phyloP scores from a whole-genome alignment of 2,888 invertebrate genomes.

The Tubulanus polymorphus region DNA sequence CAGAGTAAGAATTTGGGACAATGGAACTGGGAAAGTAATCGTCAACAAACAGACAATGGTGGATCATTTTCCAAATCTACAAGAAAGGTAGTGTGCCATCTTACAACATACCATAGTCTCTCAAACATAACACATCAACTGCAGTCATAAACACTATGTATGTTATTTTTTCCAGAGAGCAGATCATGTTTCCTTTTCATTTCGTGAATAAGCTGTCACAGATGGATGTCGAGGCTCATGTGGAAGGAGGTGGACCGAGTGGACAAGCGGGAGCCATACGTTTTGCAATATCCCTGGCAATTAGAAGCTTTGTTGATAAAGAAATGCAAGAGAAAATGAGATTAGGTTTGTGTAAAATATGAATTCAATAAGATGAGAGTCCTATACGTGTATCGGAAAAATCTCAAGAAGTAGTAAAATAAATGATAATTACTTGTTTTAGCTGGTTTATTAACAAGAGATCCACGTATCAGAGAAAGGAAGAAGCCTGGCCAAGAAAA shows the following conservation, averaged over 20 bases:
- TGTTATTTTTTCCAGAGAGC: conserved; percentile 57
- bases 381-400: no score
- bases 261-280: conserved; percentile 86
- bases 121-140: no score
- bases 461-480: conserved; percentile 73
- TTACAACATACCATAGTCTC: conserved; percentile 59
- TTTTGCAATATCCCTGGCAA: conserved; percentile 78
- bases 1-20: conserved; percentile 72
- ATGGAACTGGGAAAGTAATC: conserved; percentile 77
- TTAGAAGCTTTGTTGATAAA: conserved; percentile 76
- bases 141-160: neutral
- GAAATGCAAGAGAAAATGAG: conserved; percentile 79
- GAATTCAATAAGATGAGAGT: no score
- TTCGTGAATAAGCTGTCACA: conserved; percentile 71
- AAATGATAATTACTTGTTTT: conserved; percentile 15
- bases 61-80: conserved; percentile 67
- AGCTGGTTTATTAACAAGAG: conserved; percentile 83
- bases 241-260: conserved; percentile 55
- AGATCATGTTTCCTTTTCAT: conserved; percentile 75
- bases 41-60: conserved; percentile 75
- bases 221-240: conserved; percentile 75
- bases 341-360: conserved; percentile 63
- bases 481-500: conserved; percentile 90
- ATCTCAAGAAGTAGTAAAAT: neutral
- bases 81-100: conserved; percentile 61